A percentile compares a stretch with the other conserved stretches of the same genome.
phyloP scores from a whole-genome alignment of 2,888 invertebrate species.

The Drosophila pseudotakahashii region DNA sequence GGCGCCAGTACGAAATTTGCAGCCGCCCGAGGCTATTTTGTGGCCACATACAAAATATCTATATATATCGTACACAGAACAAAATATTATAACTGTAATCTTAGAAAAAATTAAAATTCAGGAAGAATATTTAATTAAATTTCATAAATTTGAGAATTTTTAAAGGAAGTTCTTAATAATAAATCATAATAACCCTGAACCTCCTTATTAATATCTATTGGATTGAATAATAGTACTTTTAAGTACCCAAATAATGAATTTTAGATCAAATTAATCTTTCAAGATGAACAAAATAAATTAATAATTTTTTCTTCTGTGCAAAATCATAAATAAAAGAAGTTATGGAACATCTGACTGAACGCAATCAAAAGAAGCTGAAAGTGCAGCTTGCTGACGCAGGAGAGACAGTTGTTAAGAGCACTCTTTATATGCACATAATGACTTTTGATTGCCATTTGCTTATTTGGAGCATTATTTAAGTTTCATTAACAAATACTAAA shows the following conservation, averaged over 20 bases:
- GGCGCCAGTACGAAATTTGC: constrained; percentile 51
- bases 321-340: background rate
- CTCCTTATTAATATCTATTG: too few species aligned
- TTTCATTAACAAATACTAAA: constrained; percentile 78
- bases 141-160: too few species aligned
- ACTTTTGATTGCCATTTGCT: constrained; percentile 71
- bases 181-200: too few species aligned
- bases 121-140: background rate
- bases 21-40: constrained; percentile 30
- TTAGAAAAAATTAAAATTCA: background rate
- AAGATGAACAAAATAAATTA: too few species aligned
- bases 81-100: background rate
- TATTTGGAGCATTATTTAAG: constrained; percentile 76
- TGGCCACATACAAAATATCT: constrained; percentile 25
- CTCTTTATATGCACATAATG: constrained; percentile 65
- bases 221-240: background rate
- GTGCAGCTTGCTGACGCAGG: constrained; percentile 27
- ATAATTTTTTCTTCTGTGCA: constrained; percentile 2
- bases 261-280: too few species aligned
- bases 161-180: background rate
- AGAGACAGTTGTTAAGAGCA: constrained; percentile 54
- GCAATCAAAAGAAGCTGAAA: constrained; percentile 28
- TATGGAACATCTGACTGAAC: constrained; percentile 54
- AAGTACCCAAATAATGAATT: too few species aligned
- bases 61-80: constrained; percentile 1